Conservation (phyloP, 2,888 invertebrate species). For the Chrysopilus asiliformis region DNA sequence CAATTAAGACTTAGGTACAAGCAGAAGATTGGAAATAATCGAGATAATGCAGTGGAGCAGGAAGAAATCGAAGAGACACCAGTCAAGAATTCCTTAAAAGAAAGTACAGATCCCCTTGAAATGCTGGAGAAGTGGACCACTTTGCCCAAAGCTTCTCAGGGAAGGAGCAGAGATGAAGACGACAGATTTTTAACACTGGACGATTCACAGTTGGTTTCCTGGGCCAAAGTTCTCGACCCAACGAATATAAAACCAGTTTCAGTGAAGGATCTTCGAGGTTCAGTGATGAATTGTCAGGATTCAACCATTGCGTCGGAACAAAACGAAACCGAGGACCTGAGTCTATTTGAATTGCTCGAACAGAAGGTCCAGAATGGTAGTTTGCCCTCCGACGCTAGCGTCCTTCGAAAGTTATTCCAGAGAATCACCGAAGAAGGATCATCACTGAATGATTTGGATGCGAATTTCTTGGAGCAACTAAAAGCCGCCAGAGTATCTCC, state of each 20-base stretch:
- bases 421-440: background rate
- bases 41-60: too few relatives aligned
- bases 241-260: slow-evolving; percentile 29
- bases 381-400: slow-evolving; percentile 53
- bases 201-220: slow-evolving; percentile 24
- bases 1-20: too few relatives aligned
- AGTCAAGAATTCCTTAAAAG: too few relatives aligned
- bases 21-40: too few relatives aligned
- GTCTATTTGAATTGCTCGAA: slow-evolving; percentile 66
- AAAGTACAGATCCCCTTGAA: too few relatives aligned
- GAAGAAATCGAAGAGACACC: too few relatives aligned
- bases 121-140: too few relatives aligned
- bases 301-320: slow-evolving; percentile 2
- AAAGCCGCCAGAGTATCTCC: slow-evolving; percentile 9
- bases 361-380: slow-evolving; percentile 57
- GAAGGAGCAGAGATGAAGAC: too few relatives aligned
- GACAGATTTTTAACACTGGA: too few relatives aligned
- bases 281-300: slow-evolving; percentile 10
- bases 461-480: too few relatives aligned
- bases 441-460: too few relatives aligned
- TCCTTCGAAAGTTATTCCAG: background rate
- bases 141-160: too few relatives aligned
- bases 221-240: slow-evolving; percentile 36
- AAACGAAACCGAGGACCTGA: slow-evolving; percentile 44
- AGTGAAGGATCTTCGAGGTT: slow-evolving; percentile 7